Conservation (phyloP, 2,113 vertebrate species). For the human (Homo sapiens) region DNA sequence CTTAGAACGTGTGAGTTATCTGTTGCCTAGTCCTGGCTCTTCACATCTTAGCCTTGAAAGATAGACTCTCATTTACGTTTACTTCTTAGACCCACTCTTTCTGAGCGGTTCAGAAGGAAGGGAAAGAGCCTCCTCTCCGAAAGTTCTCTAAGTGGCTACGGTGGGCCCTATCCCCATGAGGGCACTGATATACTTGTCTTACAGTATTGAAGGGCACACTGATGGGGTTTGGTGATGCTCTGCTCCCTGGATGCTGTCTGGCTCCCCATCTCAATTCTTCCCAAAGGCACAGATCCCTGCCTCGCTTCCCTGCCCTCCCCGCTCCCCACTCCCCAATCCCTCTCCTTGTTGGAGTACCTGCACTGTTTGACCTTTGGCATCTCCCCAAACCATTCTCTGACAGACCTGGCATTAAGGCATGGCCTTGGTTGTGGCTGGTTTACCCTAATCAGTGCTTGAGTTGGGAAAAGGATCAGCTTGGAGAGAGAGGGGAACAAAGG, state of each 20-base stretch:
- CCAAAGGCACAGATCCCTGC: neutral
- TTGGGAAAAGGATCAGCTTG: neutral
- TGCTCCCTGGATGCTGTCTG: neutral
- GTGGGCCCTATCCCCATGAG: neutral
- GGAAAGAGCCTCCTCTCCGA: neutral
- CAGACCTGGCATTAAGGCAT: neutral
- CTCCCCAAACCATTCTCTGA: neutral
- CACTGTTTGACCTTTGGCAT: neutral
- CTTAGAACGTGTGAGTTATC: neutral
- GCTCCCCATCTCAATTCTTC: neutral
- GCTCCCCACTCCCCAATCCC: neutral
- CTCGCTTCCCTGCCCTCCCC: neutral
- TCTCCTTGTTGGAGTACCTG: neutral
- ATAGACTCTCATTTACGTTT: neutral
- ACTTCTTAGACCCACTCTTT: neutral
- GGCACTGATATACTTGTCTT: neutral
- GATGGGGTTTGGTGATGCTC: neutral
- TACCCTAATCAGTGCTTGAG: neutral
- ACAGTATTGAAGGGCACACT: neutral
- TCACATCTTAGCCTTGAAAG: neutral
- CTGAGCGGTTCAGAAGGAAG: neutral
- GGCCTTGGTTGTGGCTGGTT: neutral
- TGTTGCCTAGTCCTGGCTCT: neutral
- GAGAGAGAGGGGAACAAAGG: no score
- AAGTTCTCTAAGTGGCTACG: neutral